These are phyloP conservation scores for Bombyx mandarina DNA, from an alignment of 1,140 invertebrate species.

Conservation along the genomic window DNA sequence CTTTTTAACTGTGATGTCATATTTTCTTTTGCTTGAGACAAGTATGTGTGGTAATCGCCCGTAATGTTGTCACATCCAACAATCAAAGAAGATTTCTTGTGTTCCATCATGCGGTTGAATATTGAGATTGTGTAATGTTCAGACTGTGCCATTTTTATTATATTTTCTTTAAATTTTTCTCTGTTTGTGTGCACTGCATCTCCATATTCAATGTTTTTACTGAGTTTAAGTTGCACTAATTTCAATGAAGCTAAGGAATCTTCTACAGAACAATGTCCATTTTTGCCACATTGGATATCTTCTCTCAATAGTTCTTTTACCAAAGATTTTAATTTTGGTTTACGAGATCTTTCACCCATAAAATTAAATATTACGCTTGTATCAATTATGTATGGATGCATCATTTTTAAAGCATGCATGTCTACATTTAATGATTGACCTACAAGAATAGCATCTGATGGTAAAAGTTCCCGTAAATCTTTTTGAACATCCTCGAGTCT, in stretches of 20 bases:
- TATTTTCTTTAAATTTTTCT: slow-evolving; percentile 65
- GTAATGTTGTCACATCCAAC: slow-evolving; percentile 72
- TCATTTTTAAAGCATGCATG: slow-evolving; percentile 90
- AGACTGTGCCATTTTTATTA: slow-evolving; percentile 48
- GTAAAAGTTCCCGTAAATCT: slow-evolving; percentile 79
- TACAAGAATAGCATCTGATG: slow-evolving; percentile 90
- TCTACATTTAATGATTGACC: slow-evolving; percentile 94
- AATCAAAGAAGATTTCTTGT: slow-evolving; percentile 74
- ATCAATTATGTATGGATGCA: slow-evolving; percentile 97
- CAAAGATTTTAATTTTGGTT: slow-evolving; percentile 86
- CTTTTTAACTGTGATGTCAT: slow-evolving; percentile 41
- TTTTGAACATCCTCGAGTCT: slow-evolving; percentile 85
- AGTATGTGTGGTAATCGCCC: slow-evolving; percentile 72
- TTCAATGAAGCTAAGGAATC: slow-evolving; percentile 89
- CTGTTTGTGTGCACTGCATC: slow-evolving; percentile 79
- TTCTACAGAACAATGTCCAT: slow-evolving; percentile 90
- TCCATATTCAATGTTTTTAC: slow-evolving; percentile 80
- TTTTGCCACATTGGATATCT: slow-evolving; percentile 79
- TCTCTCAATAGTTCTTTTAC: slow-evolving; percentile 82
- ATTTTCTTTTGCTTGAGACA: slow-evolving; percentile 56
- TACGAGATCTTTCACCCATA: slow-evolving; percentile 79
- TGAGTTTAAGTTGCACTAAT: slow-evolving; percentile 88
- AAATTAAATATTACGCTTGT: slow-evolving; percentile 94
- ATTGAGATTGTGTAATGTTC: slow-evolving; percentile 74
- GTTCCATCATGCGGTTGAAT: slow-evolving; percentile 76